These are phyloP conservation scores for Bactericera cockerelli DNA, from an alignment of 1,140 invertebrate species.

Conservation along the genomic window DNA sequence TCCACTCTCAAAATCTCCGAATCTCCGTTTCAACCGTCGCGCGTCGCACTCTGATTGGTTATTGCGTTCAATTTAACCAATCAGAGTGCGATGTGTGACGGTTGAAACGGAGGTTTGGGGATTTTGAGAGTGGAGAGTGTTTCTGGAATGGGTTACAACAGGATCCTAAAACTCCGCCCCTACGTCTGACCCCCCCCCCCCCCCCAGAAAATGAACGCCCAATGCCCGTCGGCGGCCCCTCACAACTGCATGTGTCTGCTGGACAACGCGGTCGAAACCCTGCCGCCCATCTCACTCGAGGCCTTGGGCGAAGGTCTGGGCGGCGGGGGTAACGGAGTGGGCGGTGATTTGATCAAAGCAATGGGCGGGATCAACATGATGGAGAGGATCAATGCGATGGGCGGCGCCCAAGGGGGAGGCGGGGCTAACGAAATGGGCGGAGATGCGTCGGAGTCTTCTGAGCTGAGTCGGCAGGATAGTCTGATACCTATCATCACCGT, in stretches of 20 bases:
- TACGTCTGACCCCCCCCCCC: too few relatives aligned
- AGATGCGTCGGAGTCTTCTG: conserved; percentile 30
- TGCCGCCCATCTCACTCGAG: conserved; percentile 25
- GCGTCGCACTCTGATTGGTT: too few relatives aligned
- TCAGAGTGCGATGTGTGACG: too few relatives aligned
- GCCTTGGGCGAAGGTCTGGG: conserved; percentile 19
- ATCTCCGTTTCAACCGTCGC: too few relatives aligned
- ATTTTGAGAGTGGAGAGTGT: too few relatives aligned
- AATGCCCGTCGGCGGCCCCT: conserved; percentile 10
- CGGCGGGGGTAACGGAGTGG: conserved; percentile 20
- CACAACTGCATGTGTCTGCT: conserved; percentile 15
- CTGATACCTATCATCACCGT: conserved; percentile 35
- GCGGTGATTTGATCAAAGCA: too few relatives aligned
- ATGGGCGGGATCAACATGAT: conserved; percentile 26
- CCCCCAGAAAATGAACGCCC: conserved; percentile 14
- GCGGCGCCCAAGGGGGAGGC: conserved; percentile 28
- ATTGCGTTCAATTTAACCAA: too few relatives aligned
- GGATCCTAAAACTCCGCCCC: too few relatives aligned
- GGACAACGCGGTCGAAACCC: conserved; percentile 18
- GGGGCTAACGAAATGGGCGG: conserved; percentile 31
- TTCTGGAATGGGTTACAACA: too few relatives aligned
- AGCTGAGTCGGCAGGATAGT: too few relatives aligned
- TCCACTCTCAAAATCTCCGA: too few relatives aligned
- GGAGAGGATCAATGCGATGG: conserved; percentile 26
- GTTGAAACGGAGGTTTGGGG: too few relatives aligned